Evolutionary conservation across 2,797 vertebrate species (phyloP), one percentile per base, ranked within the genome.

Genomic region (Merluccius polli): DNA sequence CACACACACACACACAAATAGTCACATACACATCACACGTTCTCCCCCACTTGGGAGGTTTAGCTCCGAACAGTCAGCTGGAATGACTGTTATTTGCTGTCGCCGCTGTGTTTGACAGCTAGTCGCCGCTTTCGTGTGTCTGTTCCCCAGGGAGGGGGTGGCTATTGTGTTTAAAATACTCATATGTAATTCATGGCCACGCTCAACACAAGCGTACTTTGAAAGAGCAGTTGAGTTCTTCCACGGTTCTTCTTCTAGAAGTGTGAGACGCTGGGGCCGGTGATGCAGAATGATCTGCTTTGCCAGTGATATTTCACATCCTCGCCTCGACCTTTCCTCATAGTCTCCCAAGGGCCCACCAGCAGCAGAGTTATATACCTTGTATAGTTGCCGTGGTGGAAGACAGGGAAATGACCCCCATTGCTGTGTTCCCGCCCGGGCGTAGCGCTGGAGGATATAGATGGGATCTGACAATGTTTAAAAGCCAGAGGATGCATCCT

Each of bases 381-480:
- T 81, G 81, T 77, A 38, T 80, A 27, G 67, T 77, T 86, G 86
- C 87, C 82, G 74, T 78, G 85, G 78, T 77, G 68, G 80, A 79
- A 87, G 84, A 88, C 78, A 77, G 79, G 77, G 81, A 82, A 87
- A 89, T 85, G 84, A 86, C 83, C 79, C 84, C 21, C 84, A 59
- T 59, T 80, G 76, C 77, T 82, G 73, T 87, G 85, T 83, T 85
- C 76, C 80, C 83, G 85, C 78, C 85, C 27, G 77, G 69, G 67
- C 77, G 74, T 78, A 88, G 84, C 86, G 77, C 78, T 69, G 70
- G 65, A 65, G 67, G 85, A 89, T 87, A 82, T 80, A 86, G 81
- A 92, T 87, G 33, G 78, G 79, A 83, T 85, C 84, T 89, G 85
- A 85, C 85, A 87, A 78, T 83, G 81, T 92, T 84, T 84, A 29